Conservation (phyloP, 1,140 invertebrate species). For the Pseudomyrmex sp. region DNA sequence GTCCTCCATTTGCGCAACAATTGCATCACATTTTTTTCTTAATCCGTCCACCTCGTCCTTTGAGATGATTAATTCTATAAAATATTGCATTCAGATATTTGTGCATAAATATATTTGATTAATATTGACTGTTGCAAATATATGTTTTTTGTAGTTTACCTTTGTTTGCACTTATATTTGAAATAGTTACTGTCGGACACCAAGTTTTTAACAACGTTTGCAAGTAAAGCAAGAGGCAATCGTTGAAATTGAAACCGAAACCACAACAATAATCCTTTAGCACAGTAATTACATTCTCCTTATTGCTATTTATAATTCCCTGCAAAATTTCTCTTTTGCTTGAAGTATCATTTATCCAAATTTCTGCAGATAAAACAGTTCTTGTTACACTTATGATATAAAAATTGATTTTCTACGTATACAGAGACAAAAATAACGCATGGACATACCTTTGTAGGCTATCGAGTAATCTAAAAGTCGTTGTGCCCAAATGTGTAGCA, state of each 20-base stretch:
- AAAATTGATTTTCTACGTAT: background rate
- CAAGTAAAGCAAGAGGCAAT: slow-evolving; percentile 80
- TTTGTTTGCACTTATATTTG: slow-evolving; percentile 56
- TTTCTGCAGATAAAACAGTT: slow-evolving; percentile 66
- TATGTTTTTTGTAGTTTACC: slow-evolving; percentile 59
- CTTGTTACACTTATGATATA: background rate
- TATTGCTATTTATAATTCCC: slow-evolving; percentile 73
- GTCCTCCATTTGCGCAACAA: slow-evolving; percentile 73
- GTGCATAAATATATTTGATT: slow-evolving; percentile 13
- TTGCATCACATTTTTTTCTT: slow-evolving; percentile 72
- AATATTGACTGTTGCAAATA: slow-evolving; percentile 5
- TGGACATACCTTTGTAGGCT: slow-evolving; percentile 71
- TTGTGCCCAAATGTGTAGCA: slow-evolving; percentile 76
- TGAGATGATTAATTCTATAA: slow-evolving; percentile 75
- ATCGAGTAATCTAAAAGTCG: slow-evolving; percentile 74
- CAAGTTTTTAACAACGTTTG: slow-evolving; percentile 78
- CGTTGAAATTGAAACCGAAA: slow-evolving; percentile 79
- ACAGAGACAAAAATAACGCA: background rate
- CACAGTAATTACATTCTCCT: slow-evolving; percentile 71
- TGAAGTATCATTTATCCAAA: slow-evolving; percentile 73
- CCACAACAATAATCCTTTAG: slow-evolving; percentile 79
- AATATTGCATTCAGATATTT: slow-evolving; percentile 23
- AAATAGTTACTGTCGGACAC: slow-evolving; percentile 77
- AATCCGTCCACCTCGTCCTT: slow-evolving; percentile 73
- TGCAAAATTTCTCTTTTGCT: slow-evolving; percentile 77